phyloP scores from a whole-genome alignment of 2,888 invertebrate species.

The Chydorus sphaericus region DNA sequence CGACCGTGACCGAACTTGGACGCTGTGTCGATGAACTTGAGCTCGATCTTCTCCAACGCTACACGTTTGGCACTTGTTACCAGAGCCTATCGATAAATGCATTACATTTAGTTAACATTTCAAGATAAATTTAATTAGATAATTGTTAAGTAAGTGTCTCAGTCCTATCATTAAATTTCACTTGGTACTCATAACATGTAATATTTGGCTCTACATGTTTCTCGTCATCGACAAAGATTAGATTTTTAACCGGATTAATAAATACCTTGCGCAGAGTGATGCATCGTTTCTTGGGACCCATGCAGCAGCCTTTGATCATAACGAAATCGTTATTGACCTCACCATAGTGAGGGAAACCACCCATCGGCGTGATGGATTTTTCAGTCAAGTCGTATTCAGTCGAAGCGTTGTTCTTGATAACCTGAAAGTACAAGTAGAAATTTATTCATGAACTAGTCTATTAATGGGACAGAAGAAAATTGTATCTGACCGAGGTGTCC shows the following conservation, averaged over 20 bases:
- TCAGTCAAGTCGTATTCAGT: conserved; percentile 93
- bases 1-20: conserved; percentile 99
- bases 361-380: conserved; percentile 97
- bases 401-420: conserved; percentile 91
- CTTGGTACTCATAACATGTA: conserved; percentile 17
- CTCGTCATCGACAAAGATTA: conserved; percentile 18
- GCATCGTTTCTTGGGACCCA: conserved; percentile 93
- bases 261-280: conserved; percentile 83
- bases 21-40: conserved; percentile 98
- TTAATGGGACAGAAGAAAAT: background rate
- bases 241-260: background rate
- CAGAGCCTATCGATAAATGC: conserved; percentile 50
- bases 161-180: conserved; percentile 30
- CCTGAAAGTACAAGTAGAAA: conserved; percentile 39
- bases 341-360: conserved; percentile 99
- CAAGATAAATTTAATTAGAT: background rate
- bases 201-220: conserved; percentile 20
- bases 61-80: conserved; percentile 87
- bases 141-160: conserved; percentile 19
- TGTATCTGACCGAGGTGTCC: conserved; percentile 14
- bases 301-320: conserved; percentile 92
- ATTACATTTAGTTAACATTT: background rate
- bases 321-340: conserved; percentile 97
- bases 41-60: conserved; percentile 91
- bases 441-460: conserved; percentile 87